A percentile compares a stretch with the other conserved stretches of the same genome.
phyloP scores from a whole-genome alignment of 2,888 invertebrate genomes.

The Patella pellucida region DNA sequence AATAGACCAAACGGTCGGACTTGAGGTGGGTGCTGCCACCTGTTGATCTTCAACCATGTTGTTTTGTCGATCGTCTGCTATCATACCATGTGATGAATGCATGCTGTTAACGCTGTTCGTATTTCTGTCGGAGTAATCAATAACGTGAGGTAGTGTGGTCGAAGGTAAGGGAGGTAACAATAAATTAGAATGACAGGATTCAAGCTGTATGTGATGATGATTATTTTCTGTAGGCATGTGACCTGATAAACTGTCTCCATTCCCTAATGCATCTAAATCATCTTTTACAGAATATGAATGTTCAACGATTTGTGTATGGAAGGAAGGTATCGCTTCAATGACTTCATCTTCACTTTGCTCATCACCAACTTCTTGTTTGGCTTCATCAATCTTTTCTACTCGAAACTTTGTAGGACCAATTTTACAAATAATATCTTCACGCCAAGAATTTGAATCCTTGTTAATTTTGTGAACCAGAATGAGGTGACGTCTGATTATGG shows the following conservation, averaged over 20 bases:
- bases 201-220: background rate
- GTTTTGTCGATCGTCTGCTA: no score
- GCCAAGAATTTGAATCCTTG: conserved; percentile 51
- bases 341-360: conserved; percentile 12
- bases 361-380: conserved; percentile 16
- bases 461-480: conserved; percentile 57
- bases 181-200: background rate
- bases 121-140: background rate
- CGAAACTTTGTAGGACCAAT: conserved; percentile 32
- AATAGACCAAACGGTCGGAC: no score
- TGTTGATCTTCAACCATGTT: no score
- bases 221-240: background rate
- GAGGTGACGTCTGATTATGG: conserved; percentile 55
- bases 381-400: conserved; percentile 29
- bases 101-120: background rate
- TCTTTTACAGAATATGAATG: no score
- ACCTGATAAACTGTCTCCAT: background rate
- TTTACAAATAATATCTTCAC: conserved; percentile 49
- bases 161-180: background rate
- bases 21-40: no score
- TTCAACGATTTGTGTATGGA: background rate
- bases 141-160: background rate
- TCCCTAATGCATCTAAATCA: no score
- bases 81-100: no score
- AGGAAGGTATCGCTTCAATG: conserved; percentile 2